phyloP scores from a whole-genome alignment of 2,888 invertebrate genomes.

The Euplagia quadripunctaria region DNA sequence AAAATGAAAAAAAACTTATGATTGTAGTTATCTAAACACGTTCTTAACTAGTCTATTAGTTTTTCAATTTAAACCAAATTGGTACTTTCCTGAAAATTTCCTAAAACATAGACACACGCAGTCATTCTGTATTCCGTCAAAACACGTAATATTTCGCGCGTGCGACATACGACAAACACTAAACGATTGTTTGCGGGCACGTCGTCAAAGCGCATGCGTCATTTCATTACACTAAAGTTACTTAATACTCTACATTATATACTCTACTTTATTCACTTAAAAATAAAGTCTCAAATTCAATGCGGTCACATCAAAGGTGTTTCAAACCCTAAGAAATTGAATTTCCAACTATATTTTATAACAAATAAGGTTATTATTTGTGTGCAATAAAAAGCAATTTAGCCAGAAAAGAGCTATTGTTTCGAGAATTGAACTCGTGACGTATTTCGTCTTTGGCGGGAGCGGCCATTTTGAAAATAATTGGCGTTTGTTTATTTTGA shows the following conservation, averaged over 20 bases:
- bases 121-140: constrained; percentile 46
- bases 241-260: background rate
- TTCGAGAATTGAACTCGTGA: constrained; percentile 52
- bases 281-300: background rate
- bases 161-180: constrained; percentile 49
- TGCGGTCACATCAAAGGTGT: background rate
- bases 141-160: constrained; percentile 53
- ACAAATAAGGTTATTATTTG: background rate
- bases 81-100: background rate
- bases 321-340: background rate
- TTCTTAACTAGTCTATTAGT: no score
- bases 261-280: rapidly evolving
- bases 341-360: background rate
- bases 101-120: background rate
- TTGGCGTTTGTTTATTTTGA: constrained; percentile 26
- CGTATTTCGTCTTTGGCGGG: constrained; percentile 35
- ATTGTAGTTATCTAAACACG: no score
- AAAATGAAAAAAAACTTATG: no score
- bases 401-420: constrained; percentile 46
- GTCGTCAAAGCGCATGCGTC: constrained; percentile 53
- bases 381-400: constrained; percentile 24
- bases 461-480: constrained; percentile 16
- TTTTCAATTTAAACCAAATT: background rate
- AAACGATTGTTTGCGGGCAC: constrained; percentile 60
- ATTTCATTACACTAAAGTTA: constrained; percentile 25